Evolutionary conservation across 92 coral and sea anemone species (phyloP).

Genomic region (Porites rus): DNA sequence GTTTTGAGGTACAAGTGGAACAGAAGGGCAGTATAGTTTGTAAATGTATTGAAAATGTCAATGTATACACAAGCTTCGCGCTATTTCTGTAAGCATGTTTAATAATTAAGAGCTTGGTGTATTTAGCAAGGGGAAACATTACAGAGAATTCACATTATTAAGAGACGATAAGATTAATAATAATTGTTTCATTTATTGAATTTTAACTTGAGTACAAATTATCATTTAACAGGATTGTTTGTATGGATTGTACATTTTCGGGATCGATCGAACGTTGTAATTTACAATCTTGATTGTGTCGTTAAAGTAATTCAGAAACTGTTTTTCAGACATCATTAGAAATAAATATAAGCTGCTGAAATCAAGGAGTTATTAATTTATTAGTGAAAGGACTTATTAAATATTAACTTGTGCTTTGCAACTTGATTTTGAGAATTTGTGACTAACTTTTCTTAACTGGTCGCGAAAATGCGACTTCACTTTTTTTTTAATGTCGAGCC

Average conservation of each 20-base stretch:
- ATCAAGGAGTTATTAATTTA: constrained; percentile 11
- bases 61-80: too few relatives aligned
- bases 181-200: too few relatives aligned
- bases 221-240: too few relatives aligned
- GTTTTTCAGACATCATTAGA: too few relatives aligned
- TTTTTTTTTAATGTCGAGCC: constrained; percentile 5
- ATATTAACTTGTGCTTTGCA: background rate
- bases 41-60: too few relatives aligned
- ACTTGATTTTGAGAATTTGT: background rate
- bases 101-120: background rate
- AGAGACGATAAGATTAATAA: too few relatives aligned
- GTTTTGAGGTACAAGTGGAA: too few relatives aligned
- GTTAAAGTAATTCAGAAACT: too few relatives aligned
- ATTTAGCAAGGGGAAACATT: constrained; percentile 9
- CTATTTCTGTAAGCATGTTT: too few relatives aligned
- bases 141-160: constrained; percentile 1
- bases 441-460: background rate
- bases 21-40: too few relatives aligned
- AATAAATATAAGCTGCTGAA: constrained; percentile 7
- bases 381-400: constrained; percentile 16
- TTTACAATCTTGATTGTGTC: too few relatives aligned
- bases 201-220: too few relatives aligned
- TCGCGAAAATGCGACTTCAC: background rate
- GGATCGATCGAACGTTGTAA: constrained; percentile 25
- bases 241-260: background rate